Conservation (phyloP, 2,113 vertebrate species). For the Tauraco erythrolophus region DNA sequence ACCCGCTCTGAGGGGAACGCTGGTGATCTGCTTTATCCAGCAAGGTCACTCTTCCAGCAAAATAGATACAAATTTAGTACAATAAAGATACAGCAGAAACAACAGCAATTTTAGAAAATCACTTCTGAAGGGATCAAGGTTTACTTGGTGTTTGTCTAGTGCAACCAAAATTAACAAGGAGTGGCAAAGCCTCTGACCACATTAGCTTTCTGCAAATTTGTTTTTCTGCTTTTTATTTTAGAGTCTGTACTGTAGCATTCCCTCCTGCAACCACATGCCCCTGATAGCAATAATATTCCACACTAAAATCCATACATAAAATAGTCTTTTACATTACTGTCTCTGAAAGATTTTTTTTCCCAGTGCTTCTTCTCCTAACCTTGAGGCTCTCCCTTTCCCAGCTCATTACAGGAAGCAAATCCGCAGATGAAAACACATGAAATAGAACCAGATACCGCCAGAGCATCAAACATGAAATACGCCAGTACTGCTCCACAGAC, state of each 20-base stretch:
- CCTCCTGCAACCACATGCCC: not conserved
- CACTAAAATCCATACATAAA: not conserved
- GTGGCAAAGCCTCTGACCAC: not conserved
- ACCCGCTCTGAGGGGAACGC: not conserved
- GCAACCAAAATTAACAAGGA: not conserved
- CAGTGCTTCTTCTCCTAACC: not conserved
- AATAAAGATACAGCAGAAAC: not conserved
- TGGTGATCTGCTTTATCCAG: not conserved
- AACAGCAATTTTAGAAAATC: not conserved
- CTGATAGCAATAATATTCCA: not conserved
- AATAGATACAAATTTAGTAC: not conserved
- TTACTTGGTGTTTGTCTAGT: not conserved
- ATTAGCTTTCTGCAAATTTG: slow-evolving; percentile 10
- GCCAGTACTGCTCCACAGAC: not conserved
- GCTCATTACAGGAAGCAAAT: slow-evolving; percentile 40
- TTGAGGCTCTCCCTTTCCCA: slow-evolving; percentile 29
- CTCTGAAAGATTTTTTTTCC: not conserved
- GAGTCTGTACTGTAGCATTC: not conserved
- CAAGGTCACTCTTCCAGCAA: not conserved
- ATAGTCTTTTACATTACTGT: not conserved
- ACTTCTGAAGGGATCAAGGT: not conserved
- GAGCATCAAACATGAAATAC: slow-evolving; percentile 7
- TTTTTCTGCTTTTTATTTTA: slow-evolving; percentile 32
- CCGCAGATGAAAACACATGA: slow-evolving; percentile 1
- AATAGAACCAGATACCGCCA: not conserved